Conservation (phyloP, 2,888 invertebrate genomes). For the Branchellion lobata region DNA sequence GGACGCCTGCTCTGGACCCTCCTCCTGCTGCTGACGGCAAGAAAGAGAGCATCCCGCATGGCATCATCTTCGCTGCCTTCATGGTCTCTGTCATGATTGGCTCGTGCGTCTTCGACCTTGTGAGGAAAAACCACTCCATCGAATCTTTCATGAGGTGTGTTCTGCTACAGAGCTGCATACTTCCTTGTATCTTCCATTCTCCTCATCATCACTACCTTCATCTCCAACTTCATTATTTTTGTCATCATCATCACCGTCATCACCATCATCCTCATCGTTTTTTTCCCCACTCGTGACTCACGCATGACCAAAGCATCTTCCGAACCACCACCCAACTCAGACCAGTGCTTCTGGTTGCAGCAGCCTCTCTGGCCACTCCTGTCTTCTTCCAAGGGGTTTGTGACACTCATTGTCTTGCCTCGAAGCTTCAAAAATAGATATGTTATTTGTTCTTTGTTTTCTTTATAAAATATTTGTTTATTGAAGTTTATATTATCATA, state of each 20-base stretch:
- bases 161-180: too few relatives aligned
- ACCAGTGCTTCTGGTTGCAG: constrained; percentile 60
- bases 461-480: too few relatives aligned
- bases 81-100: constrained; percentile 66
- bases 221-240: too few relatives aligned
- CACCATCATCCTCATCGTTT: too few relatives aligned
- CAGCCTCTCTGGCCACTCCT: constrained; percentile 61
- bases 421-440: too few relatives aligned
- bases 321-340: constrained; percentile 52
- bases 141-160: constrained; percentile 64
- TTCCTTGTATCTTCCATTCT: too few relatives aligned
- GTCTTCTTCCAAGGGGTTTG: constrained; percentile 62
- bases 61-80: constrained; percentile 65
- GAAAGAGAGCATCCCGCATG: constrained; percentile 62
- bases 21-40: constrained; percentile 1
- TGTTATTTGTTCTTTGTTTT: too few relatives aligned
- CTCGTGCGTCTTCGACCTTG: constrained; percentile 63
- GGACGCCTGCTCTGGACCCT: constrained; percentile 64
- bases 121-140: constrained; percentile 57
- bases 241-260: too few relatives aligned
- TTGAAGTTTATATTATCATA: too few relatives aligned
- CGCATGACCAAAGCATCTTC: too few relatives aligned
- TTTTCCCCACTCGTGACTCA: too few relatives aligned
- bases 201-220: background rate
- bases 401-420: too few relatives aligned